Conservation (phyloP, 2,888 invertebrate species). For the Sminthurinus aureus region DNA sequence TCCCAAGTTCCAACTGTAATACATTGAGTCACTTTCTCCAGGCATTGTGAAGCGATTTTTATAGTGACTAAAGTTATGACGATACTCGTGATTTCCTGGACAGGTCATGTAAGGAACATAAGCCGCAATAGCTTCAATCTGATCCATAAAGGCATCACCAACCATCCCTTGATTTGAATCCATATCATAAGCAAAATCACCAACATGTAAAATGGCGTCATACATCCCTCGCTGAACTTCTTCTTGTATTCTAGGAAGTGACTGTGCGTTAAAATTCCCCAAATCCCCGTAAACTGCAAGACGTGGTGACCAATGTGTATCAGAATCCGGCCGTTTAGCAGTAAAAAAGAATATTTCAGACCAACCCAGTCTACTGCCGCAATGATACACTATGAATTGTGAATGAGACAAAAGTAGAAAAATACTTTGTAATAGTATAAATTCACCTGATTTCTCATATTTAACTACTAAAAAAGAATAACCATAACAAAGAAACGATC, state of each 20-base stretch:
- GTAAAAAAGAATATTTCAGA: slow-evolving; percentile 79
- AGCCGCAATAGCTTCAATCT: slow-evolving; percentile 88
- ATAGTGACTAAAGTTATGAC: slow-evolving; percentile 94
- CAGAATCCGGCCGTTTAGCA: slow-evolving; percentile 72
- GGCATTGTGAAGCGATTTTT: slow-evolving; percentile 92
- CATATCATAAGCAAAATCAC: slow-evolving; percentile 97
- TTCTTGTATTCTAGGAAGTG: slow-evolving; percentile 81
- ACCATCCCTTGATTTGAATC: slow-evolving; percentile 76
- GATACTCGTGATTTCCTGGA: slow-evolving; percentile 79
- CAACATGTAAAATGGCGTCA: slow-evolving; percentile 89
- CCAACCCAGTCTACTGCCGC: slow-evolving; percentile 82
- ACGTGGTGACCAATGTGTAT: slow-evolving; percentile 76
- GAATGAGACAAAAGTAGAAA: slow-evolving; percentile 55
- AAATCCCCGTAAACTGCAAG: slow-evolving; percentile 92
- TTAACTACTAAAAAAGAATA: background rate
- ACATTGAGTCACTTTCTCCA: slow-evolving; percentile 73
- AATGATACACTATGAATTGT: slow-evolving; percentile 76
- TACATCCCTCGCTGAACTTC: slow-evolving; percentile 82
- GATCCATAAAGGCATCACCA: slow-evolving; percentile 93
- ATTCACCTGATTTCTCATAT: background rate
- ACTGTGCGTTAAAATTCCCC: slow-evolving; percentile 91
- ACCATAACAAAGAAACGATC: background rate
- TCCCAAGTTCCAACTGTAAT: slow-evolving; percentile 88
- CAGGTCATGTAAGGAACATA: slow-evolving; percentile 92
- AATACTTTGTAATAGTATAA: background rate